Evolutionary conservation across 2,113 vertebrate genomes (phyloP), one percentile per base, ranked within the genome.

Genomic region (Engraulis encrasicolus): DNA sequence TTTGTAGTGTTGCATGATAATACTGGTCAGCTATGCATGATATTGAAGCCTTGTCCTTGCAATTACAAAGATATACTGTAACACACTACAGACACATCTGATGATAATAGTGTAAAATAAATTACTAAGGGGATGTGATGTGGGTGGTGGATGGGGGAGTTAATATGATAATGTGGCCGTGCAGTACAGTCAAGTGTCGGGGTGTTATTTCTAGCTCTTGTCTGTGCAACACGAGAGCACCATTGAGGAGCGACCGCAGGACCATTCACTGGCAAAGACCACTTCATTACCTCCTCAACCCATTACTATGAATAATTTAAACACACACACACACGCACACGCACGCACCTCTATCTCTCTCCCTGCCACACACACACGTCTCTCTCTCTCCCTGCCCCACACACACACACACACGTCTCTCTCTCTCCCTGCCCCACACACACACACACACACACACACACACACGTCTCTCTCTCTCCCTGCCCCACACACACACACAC

Each of bases 271-370:
- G 82, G 83, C 61, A 79, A 79, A 81, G 80, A 84, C 78, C 87
- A 84, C 81, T 86, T 80, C 78, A 80, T 86, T 82, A 74, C 50
- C 36, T 11, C 6, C 45, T 27, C 40, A 2, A 6, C 50, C 31
- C 37, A 37, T 36, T 15, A 36, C 17, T 58, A 88, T 84, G 50
- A 84, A 83, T 84, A 78, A 86, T 85, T 78, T 77, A 84, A 14
- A n/a, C n/a, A n/a, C 6, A 7, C 38, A 0, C 61, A 15, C 40
- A 5, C 77, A 66, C 82, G 78, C 36, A 71, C 40, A 34, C 37
- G 49, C 50, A 18, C 45, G 31, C 18, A 23, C 80, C 77, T 78
- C 11, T 48, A 11, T 23, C 81, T 66, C 14, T 12, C 40, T 0
- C 71, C 12, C 45, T 3, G 58, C 77, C 79, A 82, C 37, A 77